Evolutionary conservation across 2,797 vertebrate species (phyloP), one percentile per base, ranked within the genome.

Genomic region (Spheniscus humboldti): DNA sequence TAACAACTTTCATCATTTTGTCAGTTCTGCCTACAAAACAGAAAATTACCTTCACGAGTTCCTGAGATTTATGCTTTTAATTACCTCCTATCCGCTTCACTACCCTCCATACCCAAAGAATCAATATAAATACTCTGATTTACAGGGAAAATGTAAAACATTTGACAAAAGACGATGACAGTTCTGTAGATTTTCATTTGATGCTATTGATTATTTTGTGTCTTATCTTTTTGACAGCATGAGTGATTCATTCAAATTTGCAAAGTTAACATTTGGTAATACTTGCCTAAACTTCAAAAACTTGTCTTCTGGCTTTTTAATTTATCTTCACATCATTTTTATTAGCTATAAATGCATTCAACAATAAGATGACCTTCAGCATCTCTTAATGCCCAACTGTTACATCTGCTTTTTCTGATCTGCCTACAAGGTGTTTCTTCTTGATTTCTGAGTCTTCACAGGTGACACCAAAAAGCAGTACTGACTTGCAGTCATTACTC

Each of bases 41-140:
- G 95, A 97, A 97, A 98, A 98, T 97, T 98, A 97, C 97, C 97
- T 98, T 97, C 97, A 95, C 71, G 93, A 95, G 85, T 95, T 97
- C 96, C 92, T 53, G 90, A 98, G 98, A 98, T 98, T 98, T 98
- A 98, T 97, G 97, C 90, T 97, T 98, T 98, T 98, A 98, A 98
- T 98, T 98, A 98, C 96, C 94, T 97, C 67, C 95, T 97, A 97
- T 97, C 97, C 7, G 84, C 97, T 98, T 97, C 97, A 93, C 96
- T 97, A 97, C 96, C 91, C 78, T 97, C 86, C 52, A 96, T 97
- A 96, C 86, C 72, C 90, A 97, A 92, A 96, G 95, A 97, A 98
- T 98, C 98, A 97, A 98, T 98, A 97, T 87, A 96, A 97, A 96
- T 96, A 97, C 90, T 90, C 96, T 97, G 97, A 98, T 98, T 98